These are phyloP conservation scores for Plusia festucae DNA, from an alignment of 2,888 invertebrate species.

Conservation along the genomic window DNA sequence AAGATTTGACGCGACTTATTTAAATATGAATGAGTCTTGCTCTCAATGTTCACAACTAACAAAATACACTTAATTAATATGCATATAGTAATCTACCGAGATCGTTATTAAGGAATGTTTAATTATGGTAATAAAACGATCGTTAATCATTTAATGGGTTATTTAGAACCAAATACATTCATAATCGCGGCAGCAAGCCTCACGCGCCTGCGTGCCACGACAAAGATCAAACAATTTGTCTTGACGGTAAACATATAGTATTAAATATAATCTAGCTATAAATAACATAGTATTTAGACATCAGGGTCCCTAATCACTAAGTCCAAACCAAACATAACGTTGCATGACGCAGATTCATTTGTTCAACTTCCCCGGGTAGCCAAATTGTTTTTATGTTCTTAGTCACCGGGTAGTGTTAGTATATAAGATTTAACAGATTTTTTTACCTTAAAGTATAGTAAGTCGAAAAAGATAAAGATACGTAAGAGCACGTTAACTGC, in stretches of 20 bases:
- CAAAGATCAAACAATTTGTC: slow-evolving; percentile 45
- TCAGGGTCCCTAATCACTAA: no score
- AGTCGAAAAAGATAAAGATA: no score
- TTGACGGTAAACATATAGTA: slow-evolving; percentile 12
- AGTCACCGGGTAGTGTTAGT: no score
- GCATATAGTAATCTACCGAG: not conserved
- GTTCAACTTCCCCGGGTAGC: no score
- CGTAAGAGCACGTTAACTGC: no score
- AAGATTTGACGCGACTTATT: slow-evolving; percentile 8
- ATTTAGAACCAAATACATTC: slow-evolving; percentile 45
- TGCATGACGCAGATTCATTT: no score
- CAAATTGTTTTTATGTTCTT: no score
- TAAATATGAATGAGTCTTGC: not conserved
- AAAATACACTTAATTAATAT: not conserved
- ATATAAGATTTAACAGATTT: no score
- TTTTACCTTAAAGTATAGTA: no score
- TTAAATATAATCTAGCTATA: slow-evolving; percentile 17
- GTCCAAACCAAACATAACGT: no score
- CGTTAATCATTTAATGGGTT: slow-evolving; percentile 8
- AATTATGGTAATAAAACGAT: slow-evolving; percentile 40
- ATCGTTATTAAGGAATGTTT: slow-evolving; percentile 22
- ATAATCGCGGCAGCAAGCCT: slow-evolving; percentile 17
- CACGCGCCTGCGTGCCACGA: slow-evolving; percentile 33
- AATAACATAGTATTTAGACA: not conserved
- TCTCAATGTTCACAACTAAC: slow-evolving; percentile 2